Base-by-base conservation (phyloP, 2,113 vertebrate genomes). In the Jaculus jaculus region DNA sequence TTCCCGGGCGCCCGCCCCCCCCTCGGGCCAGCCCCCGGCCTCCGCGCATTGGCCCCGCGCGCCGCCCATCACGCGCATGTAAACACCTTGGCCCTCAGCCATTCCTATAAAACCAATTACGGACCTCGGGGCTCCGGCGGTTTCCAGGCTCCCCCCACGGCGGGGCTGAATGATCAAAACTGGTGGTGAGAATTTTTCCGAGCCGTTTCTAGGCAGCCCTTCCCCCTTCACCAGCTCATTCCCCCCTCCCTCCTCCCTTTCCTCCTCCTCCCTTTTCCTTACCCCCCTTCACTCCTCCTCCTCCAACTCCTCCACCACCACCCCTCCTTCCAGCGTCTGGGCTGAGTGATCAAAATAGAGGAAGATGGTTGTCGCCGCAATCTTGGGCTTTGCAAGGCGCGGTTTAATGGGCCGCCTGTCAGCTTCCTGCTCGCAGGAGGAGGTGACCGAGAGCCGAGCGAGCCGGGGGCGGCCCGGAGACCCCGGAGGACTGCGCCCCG, bases 71-170 rank as follows among this genome's bases (percentile, higher is more conserved):
- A 98, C 79, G 84, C 32, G 80, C 96, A 97, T 97, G 98, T 98
- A 98, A 98, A 98, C 97, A 98, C 97, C 94, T 98, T 99, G 98
- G 98, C 98, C 96, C 92, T 51, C 98, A 93, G 98, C 99, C 99
- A 99, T 97, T 97, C 97, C 98, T 98, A 99, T 98, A 98, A 99
- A 99, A 98, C 98, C 98, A 99, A 99, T 99, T 99, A 99, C 98
- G 98, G 98, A 98, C 98, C 97, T 90, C 98, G 98, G 94, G 97
- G 98, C 98, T 97, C 97, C 97, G 91, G 97, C 98, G 51, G 99
- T 99, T 99, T 99, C 99, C 97, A 99, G 99, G 98, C 98, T 97
- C 98, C 99, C 98, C 99, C 98, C 97, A 96, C 96, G 97, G 96
- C 97, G 97, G 97, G 98, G 98, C 98, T 97, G 98, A 98, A 97